Evolutionary conservation across 2,797 vertebrate genomes (phyloP).

Genomic region (Acropternis orthonyx): DNA sequence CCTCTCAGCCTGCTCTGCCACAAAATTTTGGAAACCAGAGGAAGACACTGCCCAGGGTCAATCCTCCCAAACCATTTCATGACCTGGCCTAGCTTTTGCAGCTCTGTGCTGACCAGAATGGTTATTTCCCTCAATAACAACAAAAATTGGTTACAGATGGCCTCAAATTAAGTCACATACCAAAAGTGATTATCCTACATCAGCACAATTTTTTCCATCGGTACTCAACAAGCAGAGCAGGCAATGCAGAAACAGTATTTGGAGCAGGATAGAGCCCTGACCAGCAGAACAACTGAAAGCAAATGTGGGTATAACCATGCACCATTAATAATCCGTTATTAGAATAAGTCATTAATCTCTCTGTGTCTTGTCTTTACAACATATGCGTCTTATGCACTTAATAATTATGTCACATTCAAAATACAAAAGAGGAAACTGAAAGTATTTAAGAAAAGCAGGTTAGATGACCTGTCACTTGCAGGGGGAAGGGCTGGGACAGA

Average conservation of each 20-base stretch:
- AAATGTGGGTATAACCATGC: neutral
- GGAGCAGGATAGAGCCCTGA: neutral
- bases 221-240: neutral
- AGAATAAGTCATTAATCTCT: neutral
- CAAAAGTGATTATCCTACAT: neutral
- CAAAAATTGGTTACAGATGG: neutral
- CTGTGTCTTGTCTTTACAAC: neutral
- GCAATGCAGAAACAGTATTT: neutral
- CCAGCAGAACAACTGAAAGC: neutral
- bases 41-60: neutral
- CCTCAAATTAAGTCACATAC: neutral
- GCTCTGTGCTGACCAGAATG: neutral
- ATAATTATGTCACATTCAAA: neutral
- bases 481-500: neutral
- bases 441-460: neutral
- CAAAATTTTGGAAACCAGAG: neutral
- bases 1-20: neutral
- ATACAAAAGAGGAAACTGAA: neutral
- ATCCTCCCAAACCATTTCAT: neutral
- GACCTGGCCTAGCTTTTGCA: neutral
- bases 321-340: neutral
- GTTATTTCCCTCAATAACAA: neutral
- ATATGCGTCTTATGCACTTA: neutral
- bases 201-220: fast-evolving
- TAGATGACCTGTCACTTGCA: neutral